Evolutionary conservation across 2,888 invertebrate species (phyloP).

Genomic region (Pollenia angustigena): DNA sequence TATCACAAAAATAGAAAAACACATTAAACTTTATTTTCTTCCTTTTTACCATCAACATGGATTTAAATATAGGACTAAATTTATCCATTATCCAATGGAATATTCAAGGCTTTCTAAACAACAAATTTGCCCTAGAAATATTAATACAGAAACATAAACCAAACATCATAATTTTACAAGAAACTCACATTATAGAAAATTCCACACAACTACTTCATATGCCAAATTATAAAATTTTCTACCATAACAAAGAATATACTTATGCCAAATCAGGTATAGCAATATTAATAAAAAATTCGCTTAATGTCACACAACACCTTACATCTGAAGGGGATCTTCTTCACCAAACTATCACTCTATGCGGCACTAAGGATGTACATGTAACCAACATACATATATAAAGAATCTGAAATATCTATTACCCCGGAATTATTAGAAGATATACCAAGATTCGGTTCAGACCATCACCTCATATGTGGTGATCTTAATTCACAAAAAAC

Average conservation of each 20-base stretch:
- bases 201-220: neutral
- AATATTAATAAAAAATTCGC: slow-evolving; percentile 16
- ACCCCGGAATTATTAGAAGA: slow-evolving; percentile 9
- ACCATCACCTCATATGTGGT: slow-evolving; percentile 31
- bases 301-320: no score
- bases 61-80: slow-evolving; percentile 6
- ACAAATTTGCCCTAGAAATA: slow-evolving; percentile 38
- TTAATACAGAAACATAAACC: slow-evolving; percentile 47
- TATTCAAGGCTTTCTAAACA: slow-evolving; percentile 9
- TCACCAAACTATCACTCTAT: slow-evolving; percentile 17
- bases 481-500: slow-evolving; percentile 56
- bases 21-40: neutral
- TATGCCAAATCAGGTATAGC: no score
- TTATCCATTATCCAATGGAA: slow-evolving; percentile 37
- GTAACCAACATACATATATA: slow-evolving; percentile 34
- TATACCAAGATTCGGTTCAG: slow-evolving; percentile 9
- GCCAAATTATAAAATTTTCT: slow-evolving; percentile 14
- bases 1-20: neutral
- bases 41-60: neutral
- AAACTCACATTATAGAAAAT: slow-evolving; percentile 31
- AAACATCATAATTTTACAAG: slow-evolving; percentile 27
- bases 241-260: slow-evolving; percentile 20
- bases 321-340: slow-evolving; percentile 20
- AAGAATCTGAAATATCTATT: slow-evolving; percentile 1
- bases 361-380: neutral